Percentiles rank a stretch among this genome's conserved stretches.
Evolutionary conservation across 64 coral and sea anemone genomes (phyloP).

Genomic region (Astreopora myriophthalma): DNA sequence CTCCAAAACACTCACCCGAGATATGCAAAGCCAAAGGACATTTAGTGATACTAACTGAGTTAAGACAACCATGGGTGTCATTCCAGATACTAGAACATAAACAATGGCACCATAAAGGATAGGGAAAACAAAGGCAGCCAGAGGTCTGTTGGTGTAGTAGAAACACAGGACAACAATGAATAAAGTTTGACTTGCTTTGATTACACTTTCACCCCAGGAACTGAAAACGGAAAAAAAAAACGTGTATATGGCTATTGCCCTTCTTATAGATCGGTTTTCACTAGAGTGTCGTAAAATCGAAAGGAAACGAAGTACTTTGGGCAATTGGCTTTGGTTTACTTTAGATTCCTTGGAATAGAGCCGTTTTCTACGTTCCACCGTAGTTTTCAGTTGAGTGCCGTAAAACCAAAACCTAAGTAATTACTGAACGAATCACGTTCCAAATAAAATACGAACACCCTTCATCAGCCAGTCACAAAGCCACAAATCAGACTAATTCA

Average conservation of each 20-base stretch:
- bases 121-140: constrained; percentile 56
- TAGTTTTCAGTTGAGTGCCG: too few relatives aligned
- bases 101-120: constrained; percentile 49
- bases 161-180: constrained; percentile 72
- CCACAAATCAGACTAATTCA: too few relatives aligned
- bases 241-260: neutral
- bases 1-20: constrained; percentile 61
- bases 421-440: too few relatives aligned
- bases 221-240: constrained; percentile 53
- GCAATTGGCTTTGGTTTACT: too few relatives aligned
- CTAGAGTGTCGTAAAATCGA: neutral
- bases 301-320: neutral
- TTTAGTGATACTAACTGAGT: constrained; percentile 61
- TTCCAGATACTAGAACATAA: constrained; percentile 64
- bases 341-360: too few relatives aligned
- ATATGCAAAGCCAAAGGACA: constrained; percentile 68
- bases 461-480: too few relatives aligned
- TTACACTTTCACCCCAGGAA: constrained; percentile 82
- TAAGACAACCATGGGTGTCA: constrained; percentile 5
- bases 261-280: neutral
- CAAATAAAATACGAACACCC: too few relatives aligned
- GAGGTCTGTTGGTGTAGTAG: constrained; percentile 54
- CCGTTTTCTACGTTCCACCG: too few relatives aligned
- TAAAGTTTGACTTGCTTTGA: constrained; percentile 69
- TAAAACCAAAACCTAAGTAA: too few relatives aligned